A percentile compares a stretch with the other conserved stretches of the same genome.
phyloP scores from a whole-genome alignment of 2,888 invertebrate species.

The Deilephila porcellus region DNA sequence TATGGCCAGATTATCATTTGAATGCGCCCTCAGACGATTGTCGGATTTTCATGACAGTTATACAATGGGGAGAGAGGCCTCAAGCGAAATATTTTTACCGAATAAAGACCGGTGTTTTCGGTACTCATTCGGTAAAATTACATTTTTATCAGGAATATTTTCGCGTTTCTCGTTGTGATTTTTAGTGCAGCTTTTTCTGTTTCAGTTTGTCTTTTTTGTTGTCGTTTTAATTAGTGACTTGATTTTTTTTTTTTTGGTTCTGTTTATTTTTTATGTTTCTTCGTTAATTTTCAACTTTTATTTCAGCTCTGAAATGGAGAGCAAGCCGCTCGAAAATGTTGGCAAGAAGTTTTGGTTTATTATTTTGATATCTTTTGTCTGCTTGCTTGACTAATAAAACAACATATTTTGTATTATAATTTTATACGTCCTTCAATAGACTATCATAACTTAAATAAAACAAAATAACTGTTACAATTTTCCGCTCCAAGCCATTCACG shows the following conservation, averaged over 20 bases:
- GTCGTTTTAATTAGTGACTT: not conserved
- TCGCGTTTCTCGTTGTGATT: constrained; percentile 49
- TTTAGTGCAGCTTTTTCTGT: constrained; percentile 17
- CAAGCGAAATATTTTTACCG: constrained; percentile 69
- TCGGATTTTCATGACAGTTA: constrained; percentile 75
- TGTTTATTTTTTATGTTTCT: not conserved
- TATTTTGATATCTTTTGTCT: too few relatives aligned
- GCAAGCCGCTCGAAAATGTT: too few relatives aligned
- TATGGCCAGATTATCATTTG: constrained; percentile 82
- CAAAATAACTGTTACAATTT: too few relatives aligned
- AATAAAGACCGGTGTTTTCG: constrained; percentile 68
- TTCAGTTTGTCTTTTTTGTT: not conserved
- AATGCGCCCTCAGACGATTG: constrained; percentile 81
- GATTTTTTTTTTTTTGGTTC: not conserved
- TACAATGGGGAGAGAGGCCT: constrained; percentile 71
- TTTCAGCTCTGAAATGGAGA: not conserved
- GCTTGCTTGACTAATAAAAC: too few relatives aligned
- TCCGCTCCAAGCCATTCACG: too few relatives aligned
- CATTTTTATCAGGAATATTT: constrained; percentile 72
- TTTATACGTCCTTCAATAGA: too few relatives aligned
- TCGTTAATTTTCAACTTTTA: not conserved
- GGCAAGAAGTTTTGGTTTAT: too few relatives aligned
- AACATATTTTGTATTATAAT: too few relatives aligned
- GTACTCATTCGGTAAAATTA: constrained; percentile 65
- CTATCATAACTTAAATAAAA: too few relatives aligned